Evolutionary conservation across 2,888 invertebrate species (phyloP).

Genomic region (Nymphalis urticae): DNA sequence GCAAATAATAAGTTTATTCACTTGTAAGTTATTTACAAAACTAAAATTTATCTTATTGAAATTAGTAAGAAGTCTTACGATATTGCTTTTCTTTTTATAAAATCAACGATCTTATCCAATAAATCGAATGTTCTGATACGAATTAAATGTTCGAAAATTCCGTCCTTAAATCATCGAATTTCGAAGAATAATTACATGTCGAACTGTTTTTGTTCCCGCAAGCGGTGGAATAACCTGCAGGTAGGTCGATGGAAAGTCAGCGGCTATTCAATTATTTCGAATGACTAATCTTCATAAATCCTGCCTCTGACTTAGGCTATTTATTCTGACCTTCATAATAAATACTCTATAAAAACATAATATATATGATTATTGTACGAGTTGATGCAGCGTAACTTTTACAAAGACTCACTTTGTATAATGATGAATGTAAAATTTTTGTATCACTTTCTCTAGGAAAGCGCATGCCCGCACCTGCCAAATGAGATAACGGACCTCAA

Average conservation of each 20-base stretch:
- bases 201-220: slow-evolving; percentile 63
- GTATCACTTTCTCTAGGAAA: slow-evolving; percentile 74
- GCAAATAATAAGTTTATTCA: too few relatives aligned
- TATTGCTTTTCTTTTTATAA: background rate
- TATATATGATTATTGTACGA: slow-evolving; percentile 13
- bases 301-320: slow-evolving; percentile 17
- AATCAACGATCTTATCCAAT: background rate
- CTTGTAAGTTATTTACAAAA: too few relatives aligned
- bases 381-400: slow-evolving; percentile 20
- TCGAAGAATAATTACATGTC: slow-evolving; percentile 53
- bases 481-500: slow-evolving; percentile 76
- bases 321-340: slow-evolving; percentile 2
- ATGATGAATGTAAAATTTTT: slow-evolving; percentile 61
- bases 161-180: slow-evolving; percentile 41
- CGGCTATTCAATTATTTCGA: slow-evolving; percentile 53
- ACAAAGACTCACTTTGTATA: slow-evolving; percentile 57
- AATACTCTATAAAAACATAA: background rate
- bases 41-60: too few relatives aligned
- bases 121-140: background rate
- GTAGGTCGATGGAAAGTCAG: slow-evolving; percentile 74
- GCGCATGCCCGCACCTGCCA: slow-evolving; percentile 72
- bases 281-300: slow-evolving; percentile 55
- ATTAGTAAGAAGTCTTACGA: background rate
- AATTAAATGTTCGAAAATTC: slow-evolving; percentile 12
- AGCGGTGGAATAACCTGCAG: slow-evolving; percentile 71